Evolutionary conservation across 2,888 invertebrate genomes (phyloP), one percentile per base, ranked within the genome.

Genomic region (Cerceris rybyensis): DNA sequence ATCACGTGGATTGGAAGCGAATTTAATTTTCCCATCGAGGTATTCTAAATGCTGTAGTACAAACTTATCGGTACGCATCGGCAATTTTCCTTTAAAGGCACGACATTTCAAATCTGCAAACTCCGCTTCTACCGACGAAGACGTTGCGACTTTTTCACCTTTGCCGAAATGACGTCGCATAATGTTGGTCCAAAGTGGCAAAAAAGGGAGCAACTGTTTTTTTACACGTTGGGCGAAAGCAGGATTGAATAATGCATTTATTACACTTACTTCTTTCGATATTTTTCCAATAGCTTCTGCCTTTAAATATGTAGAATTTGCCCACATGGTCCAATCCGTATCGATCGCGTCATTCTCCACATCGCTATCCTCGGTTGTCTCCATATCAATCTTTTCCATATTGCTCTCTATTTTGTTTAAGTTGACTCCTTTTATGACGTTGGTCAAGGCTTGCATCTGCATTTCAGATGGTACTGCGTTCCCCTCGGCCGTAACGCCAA

Each of bases 51-150:
- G 81, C 17, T 76, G 63, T 1, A 80, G 16, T 5, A 83, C 74
- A 52, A 84, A 81, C n/a, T 71, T 77, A 28, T 84, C 82, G 16
- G 74, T 58, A 0, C 76, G 66, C 70, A 82, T 84, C 43, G 82
- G 75, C 39, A 82, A 65, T 74, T 76, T 39, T 17, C 16, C 66
- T 17, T 61, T 49, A 28, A 82, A 78, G 0, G 75, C 41, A 0
- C 75, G 66, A 67, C 43, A 1, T 52, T 84, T 82, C 28, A 84
- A 14, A 16, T 78, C 74, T 0, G 6, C 41, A 65, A 83, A 80
- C 14, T 80, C 74, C 2, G 76, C 41, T 43, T 81, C 81, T n/a
- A 81, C 78, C n/a, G 83, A 78, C 17, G 78, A 78, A 39, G 81
- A 80, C 28, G 79, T 80, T 6, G 81, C 80, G 42, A 83, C 75